These are phyloP conservation scores for Lacerta agilis DNA, from an alignment of 2,797 vertebrate species.

Conservation along the genomic window DNA sequence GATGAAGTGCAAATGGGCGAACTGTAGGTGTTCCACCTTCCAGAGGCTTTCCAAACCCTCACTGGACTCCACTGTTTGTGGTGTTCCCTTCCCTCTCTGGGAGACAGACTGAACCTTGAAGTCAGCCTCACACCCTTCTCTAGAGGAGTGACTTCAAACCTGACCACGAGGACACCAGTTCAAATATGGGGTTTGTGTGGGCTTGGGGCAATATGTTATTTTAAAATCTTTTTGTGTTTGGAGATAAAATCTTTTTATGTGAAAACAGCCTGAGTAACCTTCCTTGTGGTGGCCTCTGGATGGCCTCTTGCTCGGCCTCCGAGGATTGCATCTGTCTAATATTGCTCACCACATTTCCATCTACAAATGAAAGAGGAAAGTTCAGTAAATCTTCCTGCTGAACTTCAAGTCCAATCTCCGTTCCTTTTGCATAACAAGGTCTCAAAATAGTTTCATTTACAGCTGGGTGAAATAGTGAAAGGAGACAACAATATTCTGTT, in stretches of 20 bases:
- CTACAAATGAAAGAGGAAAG: conserved; percentile 8
- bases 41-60: neutral
- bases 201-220: conserved; percentile 10
- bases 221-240: conserved; percentile 20
- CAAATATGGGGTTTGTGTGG: neutral
- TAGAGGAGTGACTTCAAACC: neutral
- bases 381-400: conserved; percentile 24
- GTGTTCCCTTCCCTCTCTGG: neutral
- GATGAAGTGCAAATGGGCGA: neutral
- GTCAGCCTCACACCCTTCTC: neutral
- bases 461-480: neutral
- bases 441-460: neutral
- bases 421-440: neutral
- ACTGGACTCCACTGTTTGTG: neutral
- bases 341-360: conserved; percentile 1
- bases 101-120: neutral
- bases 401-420: conserved; percentile 6
- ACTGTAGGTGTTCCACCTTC: neutral
- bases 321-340: neutral
- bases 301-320: neutral
- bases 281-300: conserved; percentile 5
- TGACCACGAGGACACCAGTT: neutral
- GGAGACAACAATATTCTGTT: neutral
- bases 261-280: neutral
- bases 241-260: neutral